Conservation (phyloP, 2,888 invertebrate species). For the Cheilosia variabilis region DNA sequence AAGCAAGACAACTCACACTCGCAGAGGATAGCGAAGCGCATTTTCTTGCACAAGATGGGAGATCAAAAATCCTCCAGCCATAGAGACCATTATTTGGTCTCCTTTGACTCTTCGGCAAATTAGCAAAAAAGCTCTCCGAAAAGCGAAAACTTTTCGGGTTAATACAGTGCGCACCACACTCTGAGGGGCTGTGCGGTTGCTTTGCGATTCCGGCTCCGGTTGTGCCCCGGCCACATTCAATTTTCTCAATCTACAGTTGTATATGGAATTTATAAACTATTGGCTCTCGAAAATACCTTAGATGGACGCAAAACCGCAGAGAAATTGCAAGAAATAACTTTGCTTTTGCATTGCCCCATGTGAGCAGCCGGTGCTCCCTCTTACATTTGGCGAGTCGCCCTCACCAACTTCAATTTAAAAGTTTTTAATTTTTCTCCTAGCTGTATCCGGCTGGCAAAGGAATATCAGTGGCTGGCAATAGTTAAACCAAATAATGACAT, state of each 20-base stretch:
- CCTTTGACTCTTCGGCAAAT: conserved; percentile 42
- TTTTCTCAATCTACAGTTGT: conserved; percentile 50
- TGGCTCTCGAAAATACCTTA: conserved; percentile 62
- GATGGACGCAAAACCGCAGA: conserved; percentile 29
- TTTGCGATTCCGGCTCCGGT: conserved; percentile 34
- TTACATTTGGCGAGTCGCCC: conserved; percentile 54
- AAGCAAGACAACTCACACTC: neutral
- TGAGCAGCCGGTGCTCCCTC: neutral
- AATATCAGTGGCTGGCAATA: conserved; percentile 60
- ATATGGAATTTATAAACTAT: conserved; percentile 66
- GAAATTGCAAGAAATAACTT: conserved; percentile 64
- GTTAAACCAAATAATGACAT: conserved; percentile 66
- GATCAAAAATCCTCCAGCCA: conserved; percentile 14
- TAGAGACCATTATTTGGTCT: conserved; percentile 1
- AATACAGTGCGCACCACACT: conserved; percentile 50
- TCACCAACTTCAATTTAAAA: conserved; percentile 72
- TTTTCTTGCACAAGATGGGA: neutral
- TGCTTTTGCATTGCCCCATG: conserved; percentile 15
- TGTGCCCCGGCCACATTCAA: conserved; percentile 46
- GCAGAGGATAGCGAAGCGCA: too few species aligned
- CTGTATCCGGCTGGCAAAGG: conserved; percentile 59
- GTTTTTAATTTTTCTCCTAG: conserved; percentile 47
- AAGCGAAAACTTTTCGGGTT: conserved; percentile 7
- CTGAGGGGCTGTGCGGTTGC: conserved; percentile 44
- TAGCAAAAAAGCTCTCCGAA: conserved; percentile 30